These are phyloP conservation scores for Dynastes hyllus DNA, from an alignment of 2,888 invertebrate species.

Conservation along the genomic window DNA sequence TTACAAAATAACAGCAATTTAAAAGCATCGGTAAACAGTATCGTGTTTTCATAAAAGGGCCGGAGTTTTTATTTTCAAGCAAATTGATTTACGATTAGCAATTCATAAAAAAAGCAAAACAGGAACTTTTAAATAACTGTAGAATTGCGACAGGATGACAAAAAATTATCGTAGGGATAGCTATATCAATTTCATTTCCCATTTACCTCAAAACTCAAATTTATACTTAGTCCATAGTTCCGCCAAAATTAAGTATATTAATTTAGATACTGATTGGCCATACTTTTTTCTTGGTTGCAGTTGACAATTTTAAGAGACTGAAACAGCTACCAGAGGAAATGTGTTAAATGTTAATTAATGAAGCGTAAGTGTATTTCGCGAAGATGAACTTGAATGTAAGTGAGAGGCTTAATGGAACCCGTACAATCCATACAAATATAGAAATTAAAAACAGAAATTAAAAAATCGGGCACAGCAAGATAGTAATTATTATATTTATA, in stretches of 20 bases:
- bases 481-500: too few relatives aligned
- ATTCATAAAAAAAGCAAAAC: background rate
- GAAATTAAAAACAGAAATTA: too few relatives aligned
- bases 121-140: background rate
- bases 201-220: background rate
- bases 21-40: slow-evolving; percentile 38
- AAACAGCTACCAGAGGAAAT: too few relatives aligned
- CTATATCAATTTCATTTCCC: background rate
- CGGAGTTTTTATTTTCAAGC: background rate
- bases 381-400: too few relatives aligned
- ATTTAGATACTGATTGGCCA: background rate
- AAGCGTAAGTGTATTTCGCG: too few relatives aligned
- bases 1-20: slow-evolving; percentile 41
- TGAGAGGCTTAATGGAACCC: too few relatives aligned
- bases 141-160: background rate
- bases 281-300: background rate
- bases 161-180: too few relatives aligned
- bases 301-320: too few relatives aligned
- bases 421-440: too few relatives aligned
- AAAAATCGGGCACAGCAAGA: too few relatives aligned
- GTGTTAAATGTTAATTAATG: too few relatives aligned
- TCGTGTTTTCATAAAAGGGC: slow-evolving; percentile 15
- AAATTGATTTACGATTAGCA: slow-evolving; percentile 27
- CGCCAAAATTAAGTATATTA: background rate
- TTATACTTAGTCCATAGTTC: background rate